A percentile compares a stretch with the other conserved stretches of the same genome.
Conservation (phyloP, 2,888 invertebrate genomes). For the Apotomis betuletana region DNA sequence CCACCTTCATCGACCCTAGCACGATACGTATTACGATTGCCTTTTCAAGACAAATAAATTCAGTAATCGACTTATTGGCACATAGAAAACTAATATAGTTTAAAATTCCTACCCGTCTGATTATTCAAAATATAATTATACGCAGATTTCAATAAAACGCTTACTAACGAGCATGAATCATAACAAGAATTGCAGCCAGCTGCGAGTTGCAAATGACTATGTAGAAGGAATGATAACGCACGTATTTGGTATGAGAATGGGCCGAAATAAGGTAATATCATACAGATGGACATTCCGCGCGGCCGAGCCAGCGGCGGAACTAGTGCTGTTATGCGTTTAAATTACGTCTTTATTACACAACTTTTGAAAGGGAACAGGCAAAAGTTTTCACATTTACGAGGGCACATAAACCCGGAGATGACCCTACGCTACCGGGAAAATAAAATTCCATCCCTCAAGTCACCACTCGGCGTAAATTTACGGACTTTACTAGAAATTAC, state of each 20-base stretch:
- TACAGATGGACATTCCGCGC: slow-evolving; percentile 8
- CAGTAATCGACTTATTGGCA: too few relatives aligned
- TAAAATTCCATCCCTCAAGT: slow-evolving; percentile 20
- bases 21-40: too few relatives aligned
- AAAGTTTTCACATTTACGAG: slow-evolving; percentile 37
- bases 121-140: too few relatives aligned
- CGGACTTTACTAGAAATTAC: slow-evolving; percentile 19
- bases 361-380: slow-evolving; percentile 20
- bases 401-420: slow-evolving; percentile 7
- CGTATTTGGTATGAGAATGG: background rate
- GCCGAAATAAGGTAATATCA: background rate
- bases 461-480: slow-evolving; percentile 20
- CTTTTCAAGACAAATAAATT: too few relatives aligned
- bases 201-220: too few relatives aligned
- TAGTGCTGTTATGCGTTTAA: slow-evolving; percentile 18
- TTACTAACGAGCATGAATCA: background rate
- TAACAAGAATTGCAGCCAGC: too few relatives aligned
- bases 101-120: too few relatives aligned
- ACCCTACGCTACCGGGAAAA: slow-evolving; percentile 20
- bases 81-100: too few relatives aligned
- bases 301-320: background rate
- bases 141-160: too few relatives aligned
- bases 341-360: slow-evolving; percentile 24
- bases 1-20: too few relatives aligned
- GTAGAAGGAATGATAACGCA: background rate